Conservation (phyloP, 2,888 invertebrate genomes). For the Seira musarum region DNA sequence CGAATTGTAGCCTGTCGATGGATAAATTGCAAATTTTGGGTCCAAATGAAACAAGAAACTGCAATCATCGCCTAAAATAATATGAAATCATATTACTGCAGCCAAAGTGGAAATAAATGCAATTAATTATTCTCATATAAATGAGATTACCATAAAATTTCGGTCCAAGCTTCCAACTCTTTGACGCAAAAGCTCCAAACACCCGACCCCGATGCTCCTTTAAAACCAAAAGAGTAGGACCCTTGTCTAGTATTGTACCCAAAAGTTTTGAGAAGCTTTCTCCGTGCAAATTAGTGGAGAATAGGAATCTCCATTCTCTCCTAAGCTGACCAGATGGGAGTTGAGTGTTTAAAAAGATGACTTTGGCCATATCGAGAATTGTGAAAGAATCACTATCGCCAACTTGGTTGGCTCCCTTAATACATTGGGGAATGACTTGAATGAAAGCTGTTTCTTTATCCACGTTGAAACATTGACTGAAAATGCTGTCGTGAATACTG, state of each 20-base stretch:
- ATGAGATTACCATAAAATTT: constrained; percentile 82
- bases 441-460: constrained; percentile 60
- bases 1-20: constrained; percentile 86
- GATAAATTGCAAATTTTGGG: constrained; percentile 86
- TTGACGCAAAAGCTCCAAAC: constrained; percentile 92
- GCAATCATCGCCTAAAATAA: constrained; percentile 77
- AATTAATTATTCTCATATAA: no score
- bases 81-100: background rate
- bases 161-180: constrained; percentile 83
- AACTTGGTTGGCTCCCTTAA: constrained; percentile 23
- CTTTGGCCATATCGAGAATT: constrained; percentile 80
- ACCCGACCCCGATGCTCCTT: constrained; percentile 85
- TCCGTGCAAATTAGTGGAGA: constrained; percentile 89
- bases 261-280: constrained; percentile 91
- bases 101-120: constrained; percentile 14
- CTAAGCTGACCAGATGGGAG: constrained; percentile 78
- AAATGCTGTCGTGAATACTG: constrained; percentile 65
- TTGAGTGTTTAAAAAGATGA: constrained; percentile 85
- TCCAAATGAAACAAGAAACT: constrained; percentile 89
- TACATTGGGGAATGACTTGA: constrained; percentile 56
- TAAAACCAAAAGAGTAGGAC: constrained; percentile 86
- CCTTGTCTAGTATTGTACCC: constrained; percentile 84
- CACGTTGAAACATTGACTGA: constrained; percentile 65
- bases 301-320: constrained; percentile 85
- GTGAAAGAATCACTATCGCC: constrained; percentile 45